Percentiles rank a stretch among this genome's conserved stretches.
Conservation (phyloP, 2,113 vertebrate species). For the Lagopus leucura region DNA sequence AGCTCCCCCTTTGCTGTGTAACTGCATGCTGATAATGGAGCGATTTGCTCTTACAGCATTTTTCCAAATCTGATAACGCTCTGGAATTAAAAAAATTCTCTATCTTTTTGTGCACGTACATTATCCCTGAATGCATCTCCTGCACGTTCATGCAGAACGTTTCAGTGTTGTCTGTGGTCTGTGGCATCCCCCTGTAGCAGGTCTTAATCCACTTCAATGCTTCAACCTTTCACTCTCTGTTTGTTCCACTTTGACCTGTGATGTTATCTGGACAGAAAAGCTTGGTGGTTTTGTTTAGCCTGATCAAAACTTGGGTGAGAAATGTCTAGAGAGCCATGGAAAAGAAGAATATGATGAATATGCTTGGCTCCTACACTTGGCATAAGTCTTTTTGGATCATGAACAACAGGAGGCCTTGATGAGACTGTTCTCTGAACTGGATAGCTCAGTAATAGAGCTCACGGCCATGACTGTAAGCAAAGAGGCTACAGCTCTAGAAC, state of each 20-base stretch:
- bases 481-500: neutral
- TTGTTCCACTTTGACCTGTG: neutral
- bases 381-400: neutral
- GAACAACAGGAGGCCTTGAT: neutral
- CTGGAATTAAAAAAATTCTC: conserved; percentile 29
- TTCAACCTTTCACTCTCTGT: neutral
- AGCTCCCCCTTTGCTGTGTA: neutral
- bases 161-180: neutral
- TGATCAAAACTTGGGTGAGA: neutral
- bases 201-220: fast-evolving
- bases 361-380: neutral
- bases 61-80: conserved; percentile 57
- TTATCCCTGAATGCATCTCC: conserved; percentile 37
- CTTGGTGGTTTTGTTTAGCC: neutral
- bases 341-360: neutral
- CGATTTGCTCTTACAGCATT: neutral
- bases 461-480: neutral
- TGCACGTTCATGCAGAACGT: conserved; percentile 4
- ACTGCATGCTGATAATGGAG: neutral
- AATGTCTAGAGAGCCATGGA: neutral
- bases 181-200: neutral
- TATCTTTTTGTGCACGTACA: neutral
- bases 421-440: neutral
- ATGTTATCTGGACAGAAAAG: neutral
- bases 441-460: neutral